Evolutionary conservation across 1,140 invertebrate species (phyloP).

Genomic region (Drosophila arizonae): DNA sequence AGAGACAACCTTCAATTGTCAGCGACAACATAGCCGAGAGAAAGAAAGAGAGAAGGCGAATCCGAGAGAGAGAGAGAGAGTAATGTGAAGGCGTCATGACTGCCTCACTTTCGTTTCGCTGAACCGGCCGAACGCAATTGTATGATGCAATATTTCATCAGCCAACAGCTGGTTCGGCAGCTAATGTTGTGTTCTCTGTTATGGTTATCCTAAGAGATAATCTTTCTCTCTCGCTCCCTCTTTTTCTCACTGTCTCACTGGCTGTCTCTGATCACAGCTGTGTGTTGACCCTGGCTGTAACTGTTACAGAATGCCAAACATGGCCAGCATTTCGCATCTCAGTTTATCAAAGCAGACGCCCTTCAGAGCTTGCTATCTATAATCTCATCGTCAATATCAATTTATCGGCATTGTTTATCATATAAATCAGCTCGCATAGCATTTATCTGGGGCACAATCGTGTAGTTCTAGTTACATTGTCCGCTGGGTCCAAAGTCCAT

Average conservation of each 20-base stretch:
- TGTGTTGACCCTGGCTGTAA: neutral
- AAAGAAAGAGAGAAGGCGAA: neutral
- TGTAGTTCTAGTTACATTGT: constrained; percentile 26
- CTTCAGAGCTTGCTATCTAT: neutral
- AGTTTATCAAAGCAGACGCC: neutral
- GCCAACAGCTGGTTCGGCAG: constrained; percentile 13
- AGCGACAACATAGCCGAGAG: neutral
- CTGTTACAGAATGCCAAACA: neutral
- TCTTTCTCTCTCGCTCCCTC: constrained; percentile 8
- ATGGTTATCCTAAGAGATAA: constrained; percentile 16
- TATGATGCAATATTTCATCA: constrained; percentile 81
- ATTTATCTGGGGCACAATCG: constrained; percentile 21
- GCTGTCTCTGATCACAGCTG: constrained; percentile 2
- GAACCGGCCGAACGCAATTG: constrained; percentile 17
- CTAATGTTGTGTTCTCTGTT: constrained; percentile 26
- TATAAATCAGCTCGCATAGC: constrained; percentile 21
- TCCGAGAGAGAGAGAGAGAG: constrained; percentile 6
- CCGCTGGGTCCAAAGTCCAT: constrained; percentile 31
- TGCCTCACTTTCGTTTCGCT: constrained; percentile 60
- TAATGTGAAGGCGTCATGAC: constrained; percentile 27
- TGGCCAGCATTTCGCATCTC: neutral
- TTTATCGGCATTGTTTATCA: neutral
- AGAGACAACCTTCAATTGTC: constrained; percentile 54
- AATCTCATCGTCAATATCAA: neutral
- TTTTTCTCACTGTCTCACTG: constrained; percentile 5